Percentiles rank a stretch among this genome's conserved stretches.
These are phyloP conservation scores for Danionella cerebrum DNA, from an alignment of 2,113 vertebrate species.

Conservation along the genomic window DNA sequence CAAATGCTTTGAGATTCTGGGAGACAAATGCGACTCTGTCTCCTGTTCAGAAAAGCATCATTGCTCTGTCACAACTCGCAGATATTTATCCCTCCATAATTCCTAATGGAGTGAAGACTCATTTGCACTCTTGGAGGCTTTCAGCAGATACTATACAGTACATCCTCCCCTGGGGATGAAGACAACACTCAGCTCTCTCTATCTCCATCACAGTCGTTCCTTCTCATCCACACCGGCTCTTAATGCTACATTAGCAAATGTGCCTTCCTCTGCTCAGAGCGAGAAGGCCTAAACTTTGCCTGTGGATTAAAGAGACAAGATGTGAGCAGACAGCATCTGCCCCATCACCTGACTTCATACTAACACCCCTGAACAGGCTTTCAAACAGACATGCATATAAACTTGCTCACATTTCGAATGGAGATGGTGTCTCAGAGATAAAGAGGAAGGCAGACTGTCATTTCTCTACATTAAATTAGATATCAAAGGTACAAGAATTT, in stretches of 20 bases:
- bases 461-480: not conserved
- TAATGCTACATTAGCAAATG: slow-evolving; percentile 16
- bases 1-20: not conserved
- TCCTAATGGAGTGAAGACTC: slow-evolving; percentile 5
- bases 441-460: not conserved
- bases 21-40: not conserved
- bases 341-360: slow-evolving; percentile 12
- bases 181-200: not conserved
- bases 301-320: slow-evolving; percentile 7
- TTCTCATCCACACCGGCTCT: not conserved
- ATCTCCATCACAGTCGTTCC: not conserved
- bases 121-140: slow-evolving; percentile 5
- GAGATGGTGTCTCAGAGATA: not conserved
- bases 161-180: slow-evolving; percentile 2
- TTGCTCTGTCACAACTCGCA: slow-evolving; percentile 37
- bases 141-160: slow-evolving; percentile 13
- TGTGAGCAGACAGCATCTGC: slow-evolving; percentile 23
- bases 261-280: slow-evolving; percentile 2
- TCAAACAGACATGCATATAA: slow-evolving; percentile 5
- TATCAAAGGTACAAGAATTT: not conserved
- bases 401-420: not conserved
- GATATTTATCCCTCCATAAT: slow-evolving; percentile 36
- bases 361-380: slow-evolving; percentile 10
- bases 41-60: not conserved
- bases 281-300: slow-evolving; percentile 9